phyloP scores from a whole-genome alignment of 2,113 vertebrate genomes.

The Dascyllus trimaculatus region DNA sequence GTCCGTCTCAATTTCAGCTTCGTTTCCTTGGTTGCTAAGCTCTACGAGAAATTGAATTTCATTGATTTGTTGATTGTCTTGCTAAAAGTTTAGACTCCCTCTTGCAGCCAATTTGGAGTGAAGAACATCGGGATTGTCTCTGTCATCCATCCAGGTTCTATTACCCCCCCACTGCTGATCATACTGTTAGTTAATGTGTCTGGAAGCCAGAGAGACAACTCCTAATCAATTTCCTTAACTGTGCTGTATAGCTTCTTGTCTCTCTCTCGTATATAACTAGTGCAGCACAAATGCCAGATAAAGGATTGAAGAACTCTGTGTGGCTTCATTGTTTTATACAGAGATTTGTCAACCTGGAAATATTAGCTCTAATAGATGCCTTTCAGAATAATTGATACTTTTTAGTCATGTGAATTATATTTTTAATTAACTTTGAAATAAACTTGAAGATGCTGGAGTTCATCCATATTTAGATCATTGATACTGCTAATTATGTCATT shows the following conservation, averaged over 20 bases:
- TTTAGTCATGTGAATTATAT: too few relatives aligned
- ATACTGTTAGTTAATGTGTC: background rate
- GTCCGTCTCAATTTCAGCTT: background rate
- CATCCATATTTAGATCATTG: too few relatives aligned
- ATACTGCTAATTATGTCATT: background rate
- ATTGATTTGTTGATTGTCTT: conserved; percentile 7
- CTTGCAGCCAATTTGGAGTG: background rate
- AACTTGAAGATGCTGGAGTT: background rate
- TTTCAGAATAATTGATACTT: too few relatives aligned
- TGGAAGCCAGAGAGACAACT: background rate
- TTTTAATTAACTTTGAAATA: too few relatives aligned
- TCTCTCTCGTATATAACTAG: too few relatives aligned
- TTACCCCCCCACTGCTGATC: background rate
- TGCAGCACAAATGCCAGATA: too few relatives aligned
- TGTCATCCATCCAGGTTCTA: background rate
- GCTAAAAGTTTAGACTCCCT: background rate
- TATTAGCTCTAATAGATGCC: too few relatives aligned
- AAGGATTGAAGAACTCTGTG: too few relatives aligned
- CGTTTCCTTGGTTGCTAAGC: background rate
- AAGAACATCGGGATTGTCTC: background rate
- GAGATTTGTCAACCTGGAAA: too few relatives aligned
- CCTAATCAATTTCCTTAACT: too few relatives aligned
- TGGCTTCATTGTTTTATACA: too few relatives aligned
- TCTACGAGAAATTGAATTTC: background rate
- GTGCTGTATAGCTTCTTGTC: too few relatives aligned